Base-by-base conservation (phyloP, 2,113 vertebrate genomes). In the Dolichallabes microphthalmus region DNA sequence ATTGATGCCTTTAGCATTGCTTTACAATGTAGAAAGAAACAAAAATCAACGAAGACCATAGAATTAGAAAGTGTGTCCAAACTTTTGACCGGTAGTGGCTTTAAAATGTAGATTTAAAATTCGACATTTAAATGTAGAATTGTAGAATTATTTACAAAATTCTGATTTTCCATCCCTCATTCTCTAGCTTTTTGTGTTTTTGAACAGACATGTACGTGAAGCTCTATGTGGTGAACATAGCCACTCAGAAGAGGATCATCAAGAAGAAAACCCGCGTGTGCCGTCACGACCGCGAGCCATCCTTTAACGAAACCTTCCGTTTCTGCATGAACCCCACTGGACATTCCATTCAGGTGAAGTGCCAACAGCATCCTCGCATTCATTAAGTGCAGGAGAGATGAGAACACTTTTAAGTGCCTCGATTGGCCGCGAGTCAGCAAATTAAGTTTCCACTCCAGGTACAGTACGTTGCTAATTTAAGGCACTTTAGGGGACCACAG, bases 191-290 rank as follows among this genome's bases (percentile, higher is more conserved):
- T 4, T 27, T 76, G 50, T 73, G 55, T 85, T 73, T 64, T 79
- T 86, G 35, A 17, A 50, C 91, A 99, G 98, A 99, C 92, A 93
- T 99, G 52, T 99, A 99, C 87, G 97, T 99, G 93, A 99, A 99
- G 94, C 93, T 99, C 45, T 99, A 99, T 0, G 96, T 99, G 89
- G 96, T 99, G 88, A 99, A 99, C 86, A 94, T 98, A 57, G 96
- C 97, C 80, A 98, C 97, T 22, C 98, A 99, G 90, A 99, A 99
- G 88, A 96, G 97, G 92, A 96, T 99, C 86, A 97, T 99, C 90
- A 99, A 99, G 95, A 99, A 99, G 94, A 99, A 99, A 94, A 99
- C 98, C 39, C 94, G 98, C 88, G 97, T 99, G 74, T 99, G 98
- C 90, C 95, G 98, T 66, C 98, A 99, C n/a, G 98, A 99, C 90